A percentile compares a stretch with the other conserved stretches of the same genome.
Conservation (phyloP, 2,888 invertebrate genomes). For the Embidobia sp. region DNA sequence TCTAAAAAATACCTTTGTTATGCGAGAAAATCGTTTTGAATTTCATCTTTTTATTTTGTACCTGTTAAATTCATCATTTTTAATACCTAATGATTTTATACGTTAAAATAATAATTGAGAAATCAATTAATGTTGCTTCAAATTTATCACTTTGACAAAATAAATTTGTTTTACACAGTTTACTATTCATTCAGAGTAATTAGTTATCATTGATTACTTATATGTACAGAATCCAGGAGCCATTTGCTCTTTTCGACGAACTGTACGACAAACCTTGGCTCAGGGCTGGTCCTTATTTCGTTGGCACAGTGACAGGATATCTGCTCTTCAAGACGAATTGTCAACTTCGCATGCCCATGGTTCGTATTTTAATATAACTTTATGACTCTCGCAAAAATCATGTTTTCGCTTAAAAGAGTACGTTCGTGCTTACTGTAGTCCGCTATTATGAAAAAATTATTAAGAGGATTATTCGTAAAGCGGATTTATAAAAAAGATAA, state of each 20-base stretch:
- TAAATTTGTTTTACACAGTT: too few species aligned
- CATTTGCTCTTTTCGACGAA: conserved; percentile 91
- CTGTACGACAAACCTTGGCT: conserved; percentile 93
- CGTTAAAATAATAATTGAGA: too few species aligned
- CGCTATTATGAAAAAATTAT: conserved; percentile 8
- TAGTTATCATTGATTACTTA: conserved; percentile 8
- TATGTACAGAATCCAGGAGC: conserved; percentile 86
- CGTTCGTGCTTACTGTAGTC: not conserved
- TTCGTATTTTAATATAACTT: conserved; percentile 67
- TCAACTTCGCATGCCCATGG: conserved; percentile 82
- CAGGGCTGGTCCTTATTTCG: conserved; percentile 89
- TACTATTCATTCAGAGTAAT: too few species aligned
- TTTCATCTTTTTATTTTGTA: too few species aligned
- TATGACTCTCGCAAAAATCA: conserved; percentile 4
- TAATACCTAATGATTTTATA: too few species aligned
- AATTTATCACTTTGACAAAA: too few species aligned
- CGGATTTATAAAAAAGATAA: not conserved
- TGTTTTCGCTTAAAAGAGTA: not conserved
- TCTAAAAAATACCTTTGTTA: too few species aligned
- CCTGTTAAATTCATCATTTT: too few species aligned
- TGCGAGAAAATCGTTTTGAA: too few species aligned
- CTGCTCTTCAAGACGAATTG: conserved; percentile 87
- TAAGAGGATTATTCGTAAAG: conserved; percentile 22
- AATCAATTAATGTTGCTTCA: too few species aligned
- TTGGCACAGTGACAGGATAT: conserved; percentile 90